Conservation (phyloP, 1,140 invertebrate species). For the Lepidurus packardi region DNA sequence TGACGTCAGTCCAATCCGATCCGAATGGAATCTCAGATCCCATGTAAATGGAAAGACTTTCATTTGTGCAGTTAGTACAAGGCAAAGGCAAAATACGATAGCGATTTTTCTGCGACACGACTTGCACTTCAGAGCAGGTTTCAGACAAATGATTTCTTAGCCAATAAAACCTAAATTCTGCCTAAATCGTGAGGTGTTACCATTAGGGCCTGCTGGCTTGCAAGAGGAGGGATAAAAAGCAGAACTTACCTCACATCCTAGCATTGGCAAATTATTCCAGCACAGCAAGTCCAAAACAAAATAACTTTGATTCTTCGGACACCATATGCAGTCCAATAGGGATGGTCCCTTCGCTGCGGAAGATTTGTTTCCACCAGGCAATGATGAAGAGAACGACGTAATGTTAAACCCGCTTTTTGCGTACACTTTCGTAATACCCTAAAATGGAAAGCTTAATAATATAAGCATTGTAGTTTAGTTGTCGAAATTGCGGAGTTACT, state of each 20-base stretch:
- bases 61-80: conserved; percentile 45
- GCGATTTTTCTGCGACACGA: conserved; percentile 46
- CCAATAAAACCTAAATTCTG: conserved; percentile 72
- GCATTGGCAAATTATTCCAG: conserved; percentile 69
- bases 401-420: conserved; percentile 59
- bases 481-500: conserved; percentile 46
- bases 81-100: conserved; percentile 51
- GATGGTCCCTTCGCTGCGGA: conserved; percentile 44
- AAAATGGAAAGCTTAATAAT: conserved; percentile 39
- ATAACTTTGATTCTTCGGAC: conserved; percentile 55
- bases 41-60: conserved; percentile 38
- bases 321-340: conserved; percentile 77
- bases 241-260: conserved; percentile 67
- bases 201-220: conserved; percentile 36
- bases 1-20: conserved; percentile 36
- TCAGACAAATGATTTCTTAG: conserved; percentile 61
- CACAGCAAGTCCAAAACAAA: conserved; percentile 75
- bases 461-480: background rate
- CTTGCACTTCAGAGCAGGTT: conserved; percentile 44
- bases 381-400: conserved; percentile 54
- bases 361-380: conserved; percentile 66
- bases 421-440: conserved; percentile 68
- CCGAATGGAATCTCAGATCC: conserved; percentile 39
- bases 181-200: conserved; percentile 48
- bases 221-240: conserved; percentile 29